Base-by-base conservation (phyloP, 2,888 invertebrate genomes). In the Diaprepes abbreviatus region DNA sequence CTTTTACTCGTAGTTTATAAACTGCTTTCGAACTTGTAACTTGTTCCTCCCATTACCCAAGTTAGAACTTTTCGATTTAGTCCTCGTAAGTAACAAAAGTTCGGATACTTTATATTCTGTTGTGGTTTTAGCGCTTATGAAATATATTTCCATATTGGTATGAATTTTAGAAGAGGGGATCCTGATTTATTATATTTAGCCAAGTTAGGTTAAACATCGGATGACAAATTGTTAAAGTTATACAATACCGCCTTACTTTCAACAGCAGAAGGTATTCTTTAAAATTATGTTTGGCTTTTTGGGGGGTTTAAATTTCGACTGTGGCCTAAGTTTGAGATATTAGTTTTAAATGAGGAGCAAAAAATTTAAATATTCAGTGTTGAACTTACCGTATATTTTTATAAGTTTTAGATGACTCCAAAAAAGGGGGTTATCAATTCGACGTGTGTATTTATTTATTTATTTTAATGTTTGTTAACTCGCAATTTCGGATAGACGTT, bases 111-210 rank as follows among this genome's bases (percentile, higher is more conserved):
- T 75, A 74, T 74, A 74, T 74, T 76, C 74, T 62, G 67, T 67
- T 72, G 74, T 70, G 74, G 75, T 73, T 76, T 75, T 74, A 75
- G 70, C 74, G 73, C 74, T 76, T 75, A 74, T 74, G 74, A 73
- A 74, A 76, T 74, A 74, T 73, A 74, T 74, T 75, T 75, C 73
- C 72, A 71, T 70, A 69, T 73, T 59, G 66, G 43, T 48, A 59
- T 66, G 36, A 58, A 66, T 66, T 66, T 59, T 52, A 28, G 57
- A 35, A 45, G 57, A 28, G 57, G 52, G 59, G 59, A 59, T 59
- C 33, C 21, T 66, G 66, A 66, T 66, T 66, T 66, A 66, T 66
- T 66, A 66, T 52, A 59, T 58, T 66, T 66, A 50, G 66, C 48
- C 38, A 40, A 52, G 35, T 59, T 48, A 52, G 48, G 58, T 66